A percentile compares a stretch with the other conserved stretches of the same genome.
Evolutionary conservation across 2,113 vertebrate genomes (phyloP).

Genomic region (Caracal caracal): DNA sequence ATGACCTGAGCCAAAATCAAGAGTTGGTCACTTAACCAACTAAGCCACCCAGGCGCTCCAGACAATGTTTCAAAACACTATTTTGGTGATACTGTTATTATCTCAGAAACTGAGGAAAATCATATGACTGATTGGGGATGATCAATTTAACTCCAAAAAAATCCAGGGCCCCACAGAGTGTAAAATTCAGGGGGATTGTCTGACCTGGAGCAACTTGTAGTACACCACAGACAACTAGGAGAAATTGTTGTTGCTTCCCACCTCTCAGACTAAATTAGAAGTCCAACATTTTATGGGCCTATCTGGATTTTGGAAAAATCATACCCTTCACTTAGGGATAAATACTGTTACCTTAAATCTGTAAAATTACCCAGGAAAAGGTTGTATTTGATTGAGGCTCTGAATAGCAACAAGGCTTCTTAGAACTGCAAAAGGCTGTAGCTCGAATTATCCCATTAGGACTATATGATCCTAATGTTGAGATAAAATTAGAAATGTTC

Average conservation of each 20-base stretch:
- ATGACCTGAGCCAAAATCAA: no score
- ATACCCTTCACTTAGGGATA: background rate
- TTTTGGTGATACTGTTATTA: background rate
- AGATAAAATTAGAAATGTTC: background rate
- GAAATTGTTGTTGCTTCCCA: background rate
- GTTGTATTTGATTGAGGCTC: background rate
- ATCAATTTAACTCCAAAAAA: background rate
- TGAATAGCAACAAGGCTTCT: background rate
- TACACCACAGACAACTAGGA: background rate
- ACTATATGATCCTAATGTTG: background rate
- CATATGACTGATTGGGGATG: background rate
- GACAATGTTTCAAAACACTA: background rate
- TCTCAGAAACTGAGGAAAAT: background rate
- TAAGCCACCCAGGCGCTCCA: no score
- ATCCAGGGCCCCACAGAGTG: background rate
- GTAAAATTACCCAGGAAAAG: background rate
- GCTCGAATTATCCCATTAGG: background rate
- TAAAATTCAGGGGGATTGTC: background rate
- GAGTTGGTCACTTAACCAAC: no score
- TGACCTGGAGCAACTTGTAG: background rate
- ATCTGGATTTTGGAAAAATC: background rate
- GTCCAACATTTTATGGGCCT: background rate
- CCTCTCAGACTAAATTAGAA: background rate
- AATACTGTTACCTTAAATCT: background rate
- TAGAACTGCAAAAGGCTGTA: background rate